Base-by-base conservation (phyloP, 2,797 vertebrate genomes). In the Spheniscus humboldti region DNA sequence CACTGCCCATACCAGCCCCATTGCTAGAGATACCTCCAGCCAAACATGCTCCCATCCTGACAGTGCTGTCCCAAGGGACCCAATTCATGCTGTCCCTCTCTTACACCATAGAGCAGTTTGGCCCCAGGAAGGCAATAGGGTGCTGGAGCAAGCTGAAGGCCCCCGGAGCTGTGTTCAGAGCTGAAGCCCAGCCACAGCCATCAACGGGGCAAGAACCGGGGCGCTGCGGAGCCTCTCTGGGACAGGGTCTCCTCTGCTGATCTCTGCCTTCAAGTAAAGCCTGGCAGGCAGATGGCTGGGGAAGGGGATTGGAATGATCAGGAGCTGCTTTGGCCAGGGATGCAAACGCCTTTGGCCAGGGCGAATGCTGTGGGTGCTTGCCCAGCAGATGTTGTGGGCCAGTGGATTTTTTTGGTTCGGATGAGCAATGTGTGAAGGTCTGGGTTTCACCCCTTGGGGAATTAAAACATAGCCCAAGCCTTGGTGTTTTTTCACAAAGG, bases 31-130 rank as follows among this genome's bases (percentile, higher is more conserved):
- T 1, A 33, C 12, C 47, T 50, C 66, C 62, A 27, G 39, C 33
- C 57, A 33, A 59, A 74, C 8, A 2, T 0, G 1, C 4, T 77
- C 41, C 84, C n/a, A 11, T 19, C 55, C 68, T 1, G 0, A n/a
- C 4, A 2, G 33, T 0, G 0, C 55, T 33, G 24, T 45, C 76
- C 45, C 10, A 4, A 11, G 37, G 33, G 25, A 56, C 18, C 4
- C 3, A 0, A 0, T 5, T 30, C 17, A 11, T 1, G 13, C 52
- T 31, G 33, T 8, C 11, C 50, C 37, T 28, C 50, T 69, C 64
- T 33, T 23, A 47, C 18, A 43, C 16, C 19, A 11, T 28, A 30
- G 27, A 43, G 59, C 33, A 41, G 8, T 48, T 69, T 19, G 8
- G 64, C 27, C 57, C 5, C n/a, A 25, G 77, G 43, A 37, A 39